Conservation (phyloP, 2,113 vertebrate genomes). For the Myotis brandtii region DNA sequence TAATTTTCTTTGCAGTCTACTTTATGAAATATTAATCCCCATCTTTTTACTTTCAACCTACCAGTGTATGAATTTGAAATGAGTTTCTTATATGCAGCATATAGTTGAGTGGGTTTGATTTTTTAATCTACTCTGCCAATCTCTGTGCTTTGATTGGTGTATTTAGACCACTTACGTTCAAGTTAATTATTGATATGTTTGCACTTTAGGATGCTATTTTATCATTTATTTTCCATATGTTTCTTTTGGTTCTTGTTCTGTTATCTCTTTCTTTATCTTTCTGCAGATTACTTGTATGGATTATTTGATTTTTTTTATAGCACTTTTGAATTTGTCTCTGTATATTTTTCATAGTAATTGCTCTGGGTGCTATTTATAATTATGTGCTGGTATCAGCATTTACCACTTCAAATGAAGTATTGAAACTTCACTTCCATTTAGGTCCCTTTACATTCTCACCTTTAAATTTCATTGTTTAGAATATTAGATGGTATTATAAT, state of each 20-base stretch:
- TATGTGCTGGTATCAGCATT: neutral
- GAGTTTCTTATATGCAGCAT: neutral
- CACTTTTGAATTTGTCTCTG: neutral
- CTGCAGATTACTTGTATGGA: neutral
- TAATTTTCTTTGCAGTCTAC: neutral
- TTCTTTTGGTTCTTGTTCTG: neutral
- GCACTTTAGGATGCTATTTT: neutral
- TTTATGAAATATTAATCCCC: neutral
- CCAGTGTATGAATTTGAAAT: neutral
- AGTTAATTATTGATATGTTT: neutral
- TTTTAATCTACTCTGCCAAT: neutral
- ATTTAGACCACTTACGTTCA: neutral
- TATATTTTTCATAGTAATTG: neutral
- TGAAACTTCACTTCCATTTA: neutral
- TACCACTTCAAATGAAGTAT: neutral
- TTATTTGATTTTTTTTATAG: slow-evolving; percentile 21
- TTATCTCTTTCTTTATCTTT: neutral
- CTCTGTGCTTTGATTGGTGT: neutral
- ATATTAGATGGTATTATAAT: neutral
- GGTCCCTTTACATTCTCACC: neutral
- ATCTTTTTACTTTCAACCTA: neutral
- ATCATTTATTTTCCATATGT: slow-evolving; percentile 10
- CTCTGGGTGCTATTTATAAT: neutral
- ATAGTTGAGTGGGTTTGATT: neutral
- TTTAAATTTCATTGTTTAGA: slow-evolving; percentile 26